Base-by-base conservation (phyloP, 1,140 invertebrate species). In the Zophobas atratus region DNA sequence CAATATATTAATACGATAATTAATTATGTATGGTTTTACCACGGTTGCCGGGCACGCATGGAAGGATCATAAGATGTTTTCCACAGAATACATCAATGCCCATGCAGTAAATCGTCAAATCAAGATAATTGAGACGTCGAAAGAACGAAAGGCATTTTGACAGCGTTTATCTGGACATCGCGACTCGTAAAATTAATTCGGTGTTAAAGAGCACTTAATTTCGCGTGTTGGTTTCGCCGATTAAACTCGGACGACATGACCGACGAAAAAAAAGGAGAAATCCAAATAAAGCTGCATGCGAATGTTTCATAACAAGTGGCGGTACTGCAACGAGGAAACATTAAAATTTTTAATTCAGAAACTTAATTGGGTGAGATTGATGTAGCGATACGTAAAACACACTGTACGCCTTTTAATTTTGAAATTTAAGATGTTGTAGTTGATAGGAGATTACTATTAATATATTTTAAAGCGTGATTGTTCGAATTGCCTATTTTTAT, bases 371-470 rank as follows among this genome's bases (percentile, higher is more conserved):
- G 38, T 60, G 55, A 75, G 74, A 75, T 75, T 60, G 56, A 75
- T 75, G 74, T 60, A 67, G 43, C 46, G 74, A 75, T 75, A 75
- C 56, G 55, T 35, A 75, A 36, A 46, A 49, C 39, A 75, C 35
- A 75, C 57, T 56, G 55, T 75, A 75, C 56, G 74, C 55, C 55
- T 75, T 75, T 75, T 75, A 75, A 75, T 75, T 75, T 60, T 75
- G 36, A 72, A 72, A 72, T 72, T 72, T 72, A 72, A 72, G 70
- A 72, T 72, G 46, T 72, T 71, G 70, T 71, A 71, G 43, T 71
- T 71, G 70, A 71, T 71, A 71, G 6, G 48, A 35, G 70, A 48
- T 20, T 71, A 71, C 20, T 46, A 71, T 63, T 63, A 63, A 63
- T 63, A 63, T 63, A 63, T 63, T 63, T 63, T 63, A 63, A 63